phyloP scores from a whole-genome alignment of 2,797 vertebrate genomes.

The Furcifer pardalis region DNA sequence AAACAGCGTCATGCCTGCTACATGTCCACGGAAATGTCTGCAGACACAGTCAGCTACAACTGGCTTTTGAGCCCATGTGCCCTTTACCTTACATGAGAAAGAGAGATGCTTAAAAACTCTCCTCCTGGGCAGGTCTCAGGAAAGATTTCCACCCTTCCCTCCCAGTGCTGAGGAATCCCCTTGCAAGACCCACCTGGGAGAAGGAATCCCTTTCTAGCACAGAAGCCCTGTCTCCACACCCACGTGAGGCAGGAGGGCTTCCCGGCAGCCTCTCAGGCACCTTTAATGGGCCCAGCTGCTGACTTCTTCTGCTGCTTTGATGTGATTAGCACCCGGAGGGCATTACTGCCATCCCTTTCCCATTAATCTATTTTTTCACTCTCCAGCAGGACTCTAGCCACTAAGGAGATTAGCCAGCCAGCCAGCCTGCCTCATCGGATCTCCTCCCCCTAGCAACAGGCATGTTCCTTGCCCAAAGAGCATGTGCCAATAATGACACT shows the following conservation, averaged over 20 bases:
- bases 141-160: neutral
- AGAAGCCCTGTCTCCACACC: neutral
- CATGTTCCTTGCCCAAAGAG: slow-evolving; percentile 1
- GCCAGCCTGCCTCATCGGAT: slow-evolving; percentile 37
- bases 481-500: slow-evolving; percentile 34
- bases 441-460: neutral
- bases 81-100: too few species aligned
- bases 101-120: too few species aligned
- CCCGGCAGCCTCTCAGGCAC: neutral
- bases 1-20: too few species aligned
- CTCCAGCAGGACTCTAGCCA: neutral
- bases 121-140: neutral
- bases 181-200: neutral
- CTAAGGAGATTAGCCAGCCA: slow-evolving; percentile 59
- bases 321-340: neutral
- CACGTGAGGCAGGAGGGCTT: neutral
- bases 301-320: slow-evolving; percentile 18
- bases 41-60: too few species aligned
- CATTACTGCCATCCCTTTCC: slow-evolving; percentile 21
- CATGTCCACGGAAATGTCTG: too few species aligned
- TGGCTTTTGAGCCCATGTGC: too few species aligned
- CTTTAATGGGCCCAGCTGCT: slow-evolving; percentile 35
- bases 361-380: slow-evolving; percentile 61
- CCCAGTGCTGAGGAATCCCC: neutral
- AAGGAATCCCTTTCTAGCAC: slow-evolving; percentile 16